Evolutionary conservation across 2,113 vertebrate genomes (phyloP).

Genomic region (Nanger granti): DNA sequence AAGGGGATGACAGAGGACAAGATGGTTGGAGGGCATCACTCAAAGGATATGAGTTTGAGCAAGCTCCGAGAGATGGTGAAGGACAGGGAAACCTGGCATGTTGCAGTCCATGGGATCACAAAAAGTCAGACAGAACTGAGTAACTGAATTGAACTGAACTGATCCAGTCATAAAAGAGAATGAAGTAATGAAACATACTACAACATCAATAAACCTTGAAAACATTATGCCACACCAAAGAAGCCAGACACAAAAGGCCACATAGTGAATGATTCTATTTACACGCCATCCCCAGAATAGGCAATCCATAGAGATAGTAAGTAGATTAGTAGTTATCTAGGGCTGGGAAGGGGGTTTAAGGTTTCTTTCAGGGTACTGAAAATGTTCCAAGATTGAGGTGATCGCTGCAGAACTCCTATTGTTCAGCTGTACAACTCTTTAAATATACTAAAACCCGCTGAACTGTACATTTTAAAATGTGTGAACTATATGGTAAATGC

Average conservation of each 20-base stretch:
- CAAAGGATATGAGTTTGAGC: neutral
- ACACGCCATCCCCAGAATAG: neutral
- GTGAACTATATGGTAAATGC: neutral
- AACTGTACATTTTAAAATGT: neutral
- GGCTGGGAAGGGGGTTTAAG: neutral
- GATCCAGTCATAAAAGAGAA: neutral
- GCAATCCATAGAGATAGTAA: neutral
- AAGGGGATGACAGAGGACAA: neutral
- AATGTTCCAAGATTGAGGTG: neutral
- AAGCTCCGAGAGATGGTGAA: neutral
- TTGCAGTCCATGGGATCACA: neutral
- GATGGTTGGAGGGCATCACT: neutral
- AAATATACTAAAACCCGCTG: neutral
- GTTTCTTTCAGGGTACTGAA: conserved; percentile 24
- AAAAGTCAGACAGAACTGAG: neutral
- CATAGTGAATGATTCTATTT: neutral
- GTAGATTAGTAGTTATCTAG: neutral
- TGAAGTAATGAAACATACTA: neutral
- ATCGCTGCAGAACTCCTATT: neutral
- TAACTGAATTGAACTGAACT: neutral
- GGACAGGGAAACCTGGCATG: neutral
- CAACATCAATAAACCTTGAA: neutral
- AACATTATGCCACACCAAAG: neutral
- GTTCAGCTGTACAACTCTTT: neutral
- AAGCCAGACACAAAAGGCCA: neutral